A percentile compares a stretch with the other conserved stretches of the same genome.
Conservation (phyloP, 2,797 vertebrate genomes). For the Phoxinus dragarum region DNA sequence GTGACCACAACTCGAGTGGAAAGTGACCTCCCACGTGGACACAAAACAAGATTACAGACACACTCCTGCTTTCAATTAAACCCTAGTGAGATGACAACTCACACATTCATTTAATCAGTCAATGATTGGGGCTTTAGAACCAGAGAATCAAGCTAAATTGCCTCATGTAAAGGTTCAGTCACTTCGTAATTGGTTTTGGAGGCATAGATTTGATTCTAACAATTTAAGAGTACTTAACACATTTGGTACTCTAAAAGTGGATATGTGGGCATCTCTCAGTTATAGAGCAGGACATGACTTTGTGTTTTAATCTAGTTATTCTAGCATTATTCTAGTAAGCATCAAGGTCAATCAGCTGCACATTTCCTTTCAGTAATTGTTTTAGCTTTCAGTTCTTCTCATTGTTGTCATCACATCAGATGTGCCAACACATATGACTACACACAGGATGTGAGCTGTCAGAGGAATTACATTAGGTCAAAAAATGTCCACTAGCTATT, state of each 20-base stretch:
- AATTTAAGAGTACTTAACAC: not conserved
- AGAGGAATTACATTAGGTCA: constrained; percentile 33
- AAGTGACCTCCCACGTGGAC: constrained; percentile 35
- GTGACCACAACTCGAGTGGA: constrained; percentile 45
- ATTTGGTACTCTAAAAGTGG: not conserved
- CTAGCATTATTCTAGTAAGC: not conserved
- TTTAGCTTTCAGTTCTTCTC: constrained; percentile 3
- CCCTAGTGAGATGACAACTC: not conserved
- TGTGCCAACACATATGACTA: constrained; percentile 29
- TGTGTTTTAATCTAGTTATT: not conserved
- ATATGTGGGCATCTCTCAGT: not conserved
- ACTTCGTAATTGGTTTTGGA: not conserved
- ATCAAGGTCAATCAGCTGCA: not conserved
- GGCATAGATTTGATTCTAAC: constrained; percentile 1
- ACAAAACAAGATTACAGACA: constrained; percentile 22
- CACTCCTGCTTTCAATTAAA: constrained; percentile 44
- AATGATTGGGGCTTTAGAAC: not conserved
- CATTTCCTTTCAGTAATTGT: not conserved
- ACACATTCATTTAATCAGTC: not conserved
- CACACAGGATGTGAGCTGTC: constrained; percentile 56
- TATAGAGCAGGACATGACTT: not conserved
- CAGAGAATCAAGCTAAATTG: not conserved
- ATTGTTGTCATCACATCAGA: constrained; percentile 37
- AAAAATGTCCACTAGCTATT: constrained; percentile 36
- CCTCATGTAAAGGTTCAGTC: not conserved